Evolutionary conservation across 2,888 invertebrate species (phyloP).

Genomic region (Lymantria dispar): DNA sequence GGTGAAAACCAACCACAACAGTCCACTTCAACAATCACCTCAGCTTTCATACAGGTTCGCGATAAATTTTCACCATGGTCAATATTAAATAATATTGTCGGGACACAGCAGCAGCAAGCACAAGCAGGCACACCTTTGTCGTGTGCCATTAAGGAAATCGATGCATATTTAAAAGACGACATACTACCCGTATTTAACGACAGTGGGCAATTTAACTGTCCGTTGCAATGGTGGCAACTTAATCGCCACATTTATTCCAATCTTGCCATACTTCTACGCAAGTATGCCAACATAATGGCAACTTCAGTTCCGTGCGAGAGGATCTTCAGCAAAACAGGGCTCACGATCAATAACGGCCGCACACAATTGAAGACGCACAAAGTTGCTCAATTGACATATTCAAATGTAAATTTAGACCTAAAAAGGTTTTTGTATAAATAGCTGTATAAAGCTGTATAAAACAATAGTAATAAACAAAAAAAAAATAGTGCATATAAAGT

Average conservation of each 20-base stretch:
- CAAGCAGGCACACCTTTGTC: conserved; percentile 2
- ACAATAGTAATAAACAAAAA: background rate
- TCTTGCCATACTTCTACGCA: conserved; percentile 1
- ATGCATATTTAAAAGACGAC: conserved; percentile 3
- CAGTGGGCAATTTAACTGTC: conserved; percentile 5
- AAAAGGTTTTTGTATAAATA: background rate
- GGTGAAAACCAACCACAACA: conserved; percentile 6
- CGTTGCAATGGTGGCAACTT: conserved; percentile 7
- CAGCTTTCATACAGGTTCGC: background rate
- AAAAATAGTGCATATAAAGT: background rate
- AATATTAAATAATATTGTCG: conserved; percentile 6
- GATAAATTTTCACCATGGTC: conserved; percentile 7
- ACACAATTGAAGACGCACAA: conserved; percentile 3
- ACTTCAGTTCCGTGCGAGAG: conserved; percentile 5
- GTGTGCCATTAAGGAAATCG: conserved; percentile 5
- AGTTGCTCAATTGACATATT: background rate
- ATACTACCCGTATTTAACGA: conserved; percentile 1
- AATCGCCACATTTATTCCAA: conserved; percentile 2
- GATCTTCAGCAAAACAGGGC: conserved; percentile 5
- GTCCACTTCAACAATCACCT: background rate
- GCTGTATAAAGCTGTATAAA: background rate
- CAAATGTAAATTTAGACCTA: background rate
- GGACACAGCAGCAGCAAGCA: background rate
- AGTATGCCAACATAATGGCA: conserved; percentile 9
- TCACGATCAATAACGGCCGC: conserved; percentile 1